Evolutionary conservation across 1,140 invertebrate species (phyloP), one percentile per base, ranked within the genome.

Genomic region (Cyclina sinensis): DNA sequence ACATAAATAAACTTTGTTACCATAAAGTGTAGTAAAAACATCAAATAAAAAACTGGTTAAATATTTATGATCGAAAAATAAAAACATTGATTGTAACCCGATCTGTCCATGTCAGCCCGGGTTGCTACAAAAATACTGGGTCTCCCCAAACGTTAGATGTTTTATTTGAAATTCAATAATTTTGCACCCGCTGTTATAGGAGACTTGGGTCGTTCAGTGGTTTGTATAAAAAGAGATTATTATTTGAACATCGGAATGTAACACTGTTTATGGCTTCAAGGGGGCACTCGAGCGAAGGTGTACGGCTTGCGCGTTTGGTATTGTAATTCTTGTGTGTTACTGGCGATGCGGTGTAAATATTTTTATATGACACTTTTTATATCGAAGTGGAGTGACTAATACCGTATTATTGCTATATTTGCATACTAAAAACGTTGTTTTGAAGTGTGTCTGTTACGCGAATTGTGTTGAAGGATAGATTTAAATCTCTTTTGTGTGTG

Each of bases 361-460:
- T 70, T 70, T 70, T 35, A 70, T 70, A 70, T 70, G 65, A 70
- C 65, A 70, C 65, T 70, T 70, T 70, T 70, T 70, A 70, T 70
- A 70, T 70, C 65, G 65, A 1, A 14, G 32, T 37, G 32, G 16
- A 37, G 65, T 70, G 65, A 70, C 65, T 70, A 70, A 70, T 70
- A 39, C 65, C 65, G 1, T 1, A 5, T 70, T 70, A 70, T 70
- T 35, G 14, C 65, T 70, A 18, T 70, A 37, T 70, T 35, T 70
- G 65, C 35, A 39, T 21, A 70, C 65, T 70, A 70, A 37, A 59
- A 37, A 35, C 37, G 65, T 35, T 70, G 35, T 39, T 70, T 70
- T 35, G 65, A 70, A 70, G 35, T 70, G 65, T 37, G 65, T 18
- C 65, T 39, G 18, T 70, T 70, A 21, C 32, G 65, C 18, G 65